Evolutionary conservation across 2,113 vertebrate genomes (phyloP), one percentile per base, ranked within the genome.

Genomic region (Oryzias curvinotus): DNA sequence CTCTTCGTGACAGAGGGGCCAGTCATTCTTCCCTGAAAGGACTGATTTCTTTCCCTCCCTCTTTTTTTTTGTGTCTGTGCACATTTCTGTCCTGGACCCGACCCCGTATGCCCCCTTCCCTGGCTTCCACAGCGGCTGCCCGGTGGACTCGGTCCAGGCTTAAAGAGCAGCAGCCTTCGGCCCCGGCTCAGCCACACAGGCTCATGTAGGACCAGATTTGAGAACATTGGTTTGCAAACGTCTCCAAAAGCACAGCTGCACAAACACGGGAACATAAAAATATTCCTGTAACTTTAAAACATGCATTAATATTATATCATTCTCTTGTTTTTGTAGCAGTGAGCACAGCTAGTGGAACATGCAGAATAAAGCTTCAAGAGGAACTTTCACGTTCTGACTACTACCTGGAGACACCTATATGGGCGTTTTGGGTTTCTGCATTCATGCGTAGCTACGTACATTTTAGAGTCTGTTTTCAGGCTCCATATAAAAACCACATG

Each of bases 1-100:
- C 73, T 18, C 18, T 74, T 69, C 67, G 62, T 77, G 81, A 91
- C 89, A 91, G 70, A 91, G 73, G 77, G 68, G 26, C 71, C 78
- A 89, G 80, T 89, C 83, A 90, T 90, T 86, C 82, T 69, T 76
- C 73, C 49, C 63, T 83, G 79, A 89, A 83, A 84, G 85, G 77
- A 73, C 78, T 48, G 64, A 55, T 52, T 78, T 68, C 72, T 79
- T 73, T 64, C 51, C 26, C 41, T 49, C 67, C 61, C 51, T 50
- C 54, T 30, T 57, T 67, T 42, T 63, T 77, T 90, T 91, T 88
- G 89, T 90, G 84, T 88, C 77, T 73, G 71, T 79, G 74, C 51
- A 88, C 59, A 30, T 36, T 59, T 6, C 58, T 87, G 85, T 86
- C 89, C 87, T 86, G 81, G 53, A 65, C 46, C 61, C 85, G 87